Evolutionary conservation across 2,888 invertebrate species (phyloP).

Genomic region (Quadroppia sp.): DNA sequence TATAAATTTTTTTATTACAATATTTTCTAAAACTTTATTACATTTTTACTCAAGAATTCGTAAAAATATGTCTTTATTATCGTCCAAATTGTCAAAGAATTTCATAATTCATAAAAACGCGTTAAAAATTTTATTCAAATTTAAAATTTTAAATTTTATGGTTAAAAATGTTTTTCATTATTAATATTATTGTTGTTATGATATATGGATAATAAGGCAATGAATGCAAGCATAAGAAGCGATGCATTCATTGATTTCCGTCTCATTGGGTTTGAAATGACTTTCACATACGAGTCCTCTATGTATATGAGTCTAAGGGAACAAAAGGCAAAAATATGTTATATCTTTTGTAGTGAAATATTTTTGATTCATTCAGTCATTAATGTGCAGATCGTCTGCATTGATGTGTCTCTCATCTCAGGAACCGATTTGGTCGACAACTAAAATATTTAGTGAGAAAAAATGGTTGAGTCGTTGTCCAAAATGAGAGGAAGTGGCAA

Average conservation of each 20-base stretch:
- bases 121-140: not conserved
- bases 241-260: not conserved
- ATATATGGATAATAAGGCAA: not conserved
- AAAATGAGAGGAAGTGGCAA: constrained; percentile 5
- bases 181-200: not conserved
- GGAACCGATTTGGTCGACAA: not conserved
- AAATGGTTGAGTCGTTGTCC: not conserved
- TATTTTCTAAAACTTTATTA: too few species aligned
- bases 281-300: not conserved
- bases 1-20: too few species aligned
- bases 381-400: not conserved
- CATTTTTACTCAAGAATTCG: too few species aligned
- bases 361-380: not conserved
- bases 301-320: not conserved
- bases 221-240: constrained; percentile 13
- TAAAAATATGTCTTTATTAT: too few species aligned
- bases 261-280: constrained; percentile 6
- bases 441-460: constrained; percentile 13
- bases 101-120: not conserved
- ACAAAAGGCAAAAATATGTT: not conserved
- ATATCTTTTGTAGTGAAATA: not conserved
- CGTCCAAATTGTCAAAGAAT: too few species aligned
- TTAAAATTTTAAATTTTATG: not conserved
- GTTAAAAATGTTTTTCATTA: not conserved
- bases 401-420: not conserved